Conservation (phyloP, 2,797 vertebrate species). For the Sebastes cheni region DNA sequence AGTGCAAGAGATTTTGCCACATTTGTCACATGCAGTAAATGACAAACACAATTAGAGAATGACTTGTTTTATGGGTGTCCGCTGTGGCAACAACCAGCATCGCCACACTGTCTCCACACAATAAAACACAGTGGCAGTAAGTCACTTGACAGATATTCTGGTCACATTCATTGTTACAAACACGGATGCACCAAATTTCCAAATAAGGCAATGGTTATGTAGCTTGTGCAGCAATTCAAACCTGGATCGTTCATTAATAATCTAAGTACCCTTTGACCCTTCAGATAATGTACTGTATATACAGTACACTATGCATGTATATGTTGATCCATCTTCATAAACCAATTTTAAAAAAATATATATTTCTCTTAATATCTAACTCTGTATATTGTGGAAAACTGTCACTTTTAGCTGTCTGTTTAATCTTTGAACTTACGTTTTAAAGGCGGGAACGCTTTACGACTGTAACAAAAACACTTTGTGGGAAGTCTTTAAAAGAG, state of each 20-base stretch:
- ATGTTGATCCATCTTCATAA: background rate
- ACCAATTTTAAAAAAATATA: background rate
- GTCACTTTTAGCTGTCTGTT: background rate
- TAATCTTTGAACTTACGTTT: conserved; percentile 12
- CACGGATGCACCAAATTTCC: conserved; percentile 15
- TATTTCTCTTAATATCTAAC: background rate
- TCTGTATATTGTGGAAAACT: background rate
- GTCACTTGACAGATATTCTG: conserved; percentile 31
- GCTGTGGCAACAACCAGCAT: conserved; percentile 53
- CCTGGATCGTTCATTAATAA: background rate
- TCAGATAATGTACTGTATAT: background rate
- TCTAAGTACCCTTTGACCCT: background rate
- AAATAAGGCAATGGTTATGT: conserved; percentile 14
- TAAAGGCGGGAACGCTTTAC: conserved; percentile 7
- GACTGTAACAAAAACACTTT: conserved; percentile 26
- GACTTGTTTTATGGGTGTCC: conserved; percentile 60
- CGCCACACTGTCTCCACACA: conserved; percentile 59
- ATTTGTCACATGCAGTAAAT: conserved; percentile 38
- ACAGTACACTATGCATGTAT: background rate
- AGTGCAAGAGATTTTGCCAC: conserved; percentile 2
- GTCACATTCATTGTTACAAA: conserved; percentile 46
- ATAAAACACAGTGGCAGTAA: conserved; percentile 54
- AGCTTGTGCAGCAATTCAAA: background rate
- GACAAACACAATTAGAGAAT: conserved; percentile 55
- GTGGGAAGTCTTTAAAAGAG: conserved; percentile 22